Percentiles rank a stretch among this genome's conserved stretches.
Evolutionary conservation across 1,140 invertebrate species (phyloP).

Genomic region (Drosophila nigrodunni): DNA sequence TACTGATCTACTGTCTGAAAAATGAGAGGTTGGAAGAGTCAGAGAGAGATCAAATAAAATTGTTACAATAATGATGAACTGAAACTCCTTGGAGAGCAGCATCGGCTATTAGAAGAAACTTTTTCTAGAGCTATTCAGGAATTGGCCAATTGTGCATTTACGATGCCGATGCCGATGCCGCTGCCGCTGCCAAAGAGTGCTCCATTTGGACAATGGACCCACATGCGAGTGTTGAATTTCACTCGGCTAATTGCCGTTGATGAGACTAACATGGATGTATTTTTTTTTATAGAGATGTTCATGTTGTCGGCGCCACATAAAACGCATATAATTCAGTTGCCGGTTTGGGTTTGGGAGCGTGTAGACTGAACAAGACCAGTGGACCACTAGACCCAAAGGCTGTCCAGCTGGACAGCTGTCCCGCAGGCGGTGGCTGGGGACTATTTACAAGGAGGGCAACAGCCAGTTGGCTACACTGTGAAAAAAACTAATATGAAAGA

Average conservation of each 20-base stretch:
- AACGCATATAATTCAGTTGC: slow-evolving; percentile 33
- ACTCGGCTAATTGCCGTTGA: slow-evolving; percentile 73
- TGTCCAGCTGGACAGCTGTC: neutral
- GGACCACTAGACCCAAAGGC: slow-evolving; percentile 10
- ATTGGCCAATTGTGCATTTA: slow-evolving; percentile 59
- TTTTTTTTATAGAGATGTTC: slow-evolving; percentile 42
- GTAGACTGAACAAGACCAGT: neutral
- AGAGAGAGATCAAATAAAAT: slow-evolving; percentile 2
- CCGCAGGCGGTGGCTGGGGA: slow-evolving; percentile 8
- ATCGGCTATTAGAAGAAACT: slow-evolving; percentile 38
- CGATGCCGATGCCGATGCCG: slow-evolving; percentile 34
- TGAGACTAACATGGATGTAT: slow-evolving; percentile 65
- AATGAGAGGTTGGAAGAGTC: neutral
- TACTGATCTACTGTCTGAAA: too few relatives aligned
- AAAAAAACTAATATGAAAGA: too few relatives aligned
- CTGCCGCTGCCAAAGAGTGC: slow-evolving; percentile 25
- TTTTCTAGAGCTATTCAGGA: slow-evolving; percentile 62
- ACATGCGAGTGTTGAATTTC: slow-evolving; percentile 78
- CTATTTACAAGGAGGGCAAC: slow-evolving; percentile 9
- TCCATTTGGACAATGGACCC: slow-evolving; percentile 74
- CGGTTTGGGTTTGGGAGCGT: too few relatives aligned
- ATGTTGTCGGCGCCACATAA: slow-evolving; percentile 63
- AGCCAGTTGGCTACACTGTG: too few relatives aligned
- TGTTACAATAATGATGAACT: neutral
- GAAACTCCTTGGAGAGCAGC: slow-evolving; percentile 30